A percentile compares a stretch with the other conserved stretches of the same genome.
phyloP scores from a whole-genome alignment of 2,888 invertebrate species.

The Operophtera brumata region DNA sequence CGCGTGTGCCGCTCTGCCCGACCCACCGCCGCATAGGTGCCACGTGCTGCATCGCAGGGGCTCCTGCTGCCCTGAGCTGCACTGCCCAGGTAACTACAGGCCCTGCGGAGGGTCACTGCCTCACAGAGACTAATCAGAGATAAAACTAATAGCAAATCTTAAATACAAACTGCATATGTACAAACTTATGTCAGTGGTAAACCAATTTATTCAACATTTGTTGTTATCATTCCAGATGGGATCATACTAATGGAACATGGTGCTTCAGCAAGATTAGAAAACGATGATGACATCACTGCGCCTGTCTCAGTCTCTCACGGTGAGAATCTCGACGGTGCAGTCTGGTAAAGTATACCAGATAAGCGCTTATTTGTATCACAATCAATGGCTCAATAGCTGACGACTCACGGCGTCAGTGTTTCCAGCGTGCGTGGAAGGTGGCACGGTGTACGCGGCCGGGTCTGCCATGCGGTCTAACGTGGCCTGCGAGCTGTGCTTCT shows the following conservation, averaged over 20 bases:
- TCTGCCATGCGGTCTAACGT: slow-evolving; percentile 90
- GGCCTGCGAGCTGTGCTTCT: slow-evolving; percentile 94
- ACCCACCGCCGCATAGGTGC: slow-evolving; percentile 87
- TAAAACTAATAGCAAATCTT: too few relatives aligned
- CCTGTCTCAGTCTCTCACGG: slow-evolving; percentile 49
- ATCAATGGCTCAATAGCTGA: slow-evolving; percentile 19
- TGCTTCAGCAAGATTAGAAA: slow-evolving; percentile 48
- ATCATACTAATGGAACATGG: slow-evolving; percentile 52
- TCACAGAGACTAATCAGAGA: too few relatives aligned
- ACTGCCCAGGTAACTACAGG: slow-evolving; percentile 82
- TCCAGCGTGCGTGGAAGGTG: slow-evolving; percentile 86
- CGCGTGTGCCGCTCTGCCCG: slow-evolving; percentile 87
- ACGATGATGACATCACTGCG: slow-evolving; percentile 38
- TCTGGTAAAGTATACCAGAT: too few relatives aligned
- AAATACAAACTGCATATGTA: too few relatives aligned
- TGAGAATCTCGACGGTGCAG: slow-evolving; percentile 31
- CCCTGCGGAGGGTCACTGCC: too few relatives aligned
- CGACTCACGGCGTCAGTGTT: slow-evolving; percentile 50
- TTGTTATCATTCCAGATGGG: slow-evolving; percentile 46
- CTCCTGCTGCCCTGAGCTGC: slow-evolving; percentile 88
- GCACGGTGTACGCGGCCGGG: slow-evolving; percentile 87
- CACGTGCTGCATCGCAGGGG: slow-evolving; percentile 84
- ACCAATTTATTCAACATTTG: too few relatives aligned
- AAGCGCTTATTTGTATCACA: too few relatives aligned
- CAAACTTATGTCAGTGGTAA: too few relatives aligned